These are phyloP conservation scores for Caenorhabditis afra DNA, from an alignment of 2,888 invertebrate genomes.

Conservation along the genomic window DNA sequence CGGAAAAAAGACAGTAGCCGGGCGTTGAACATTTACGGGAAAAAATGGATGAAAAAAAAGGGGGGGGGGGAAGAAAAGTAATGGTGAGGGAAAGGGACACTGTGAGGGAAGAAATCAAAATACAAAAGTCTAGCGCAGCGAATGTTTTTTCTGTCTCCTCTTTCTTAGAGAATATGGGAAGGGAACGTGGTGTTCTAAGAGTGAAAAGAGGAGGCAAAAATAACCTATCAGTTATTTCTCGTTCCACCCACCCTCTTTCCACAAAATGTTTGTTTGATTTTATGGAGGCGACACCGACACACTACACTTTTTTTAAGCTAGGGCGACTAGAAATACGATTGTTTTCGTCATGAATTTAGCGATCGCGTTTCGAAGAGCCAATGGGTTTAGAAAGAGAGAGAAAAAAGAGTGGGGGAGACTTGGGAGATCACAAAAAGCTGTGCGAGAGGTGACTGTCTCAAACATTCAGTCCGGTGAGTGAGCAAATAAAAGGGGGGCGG, in stretches of 20 bases:
- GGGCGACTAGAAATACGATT: background rate
- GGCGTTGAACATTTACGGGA: background rate
- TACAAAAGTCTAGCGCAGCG: constrained; percentile 14
- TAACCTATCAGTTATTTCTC: constrained; percentile 16
- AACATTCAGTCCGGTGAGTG: constrained; percentile 49
- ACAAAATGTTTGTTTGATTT: constrained; percentile 40
- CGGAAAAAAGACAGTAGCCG: background rate
- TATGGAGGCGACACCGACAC: constrained; percentile 13
- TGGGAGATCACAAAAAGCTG: constrained; percentile 49
- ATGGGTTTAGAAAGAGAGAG: background rate
- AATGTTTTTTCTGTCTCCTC: background rate
- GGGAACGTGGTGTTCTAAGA: background rate
- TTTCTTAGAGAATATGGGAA: background rate
- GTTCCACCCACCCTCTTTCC: too few relatives aligned
- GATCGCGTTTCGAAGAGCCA: too few relatives aligned
- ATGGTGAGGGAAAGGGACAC: background rate
- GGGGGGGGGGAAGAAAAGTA: background rate
- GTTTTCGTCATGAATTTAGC: background rate
- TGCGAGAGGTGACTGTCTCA: constrained; percentile 53
- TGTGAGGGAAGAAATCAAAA: constrained; percentile 28
- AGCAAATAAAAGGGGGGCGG: constrained; percentile 55
- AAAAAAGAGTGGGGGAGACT: constrained; percentile 12
- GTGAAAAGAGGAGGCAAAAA: constrained; percentile 23
- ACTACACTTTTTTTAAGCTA: too few relatives aligned
- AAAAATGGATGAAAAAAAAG: background rate